Percentiles rank a stretch among this genome's conserved stretches.
Evolutionary conservation across 2,797 vertebrate genomes (phyloP).

Genomic region (Catharus ustulatus): DNA sequence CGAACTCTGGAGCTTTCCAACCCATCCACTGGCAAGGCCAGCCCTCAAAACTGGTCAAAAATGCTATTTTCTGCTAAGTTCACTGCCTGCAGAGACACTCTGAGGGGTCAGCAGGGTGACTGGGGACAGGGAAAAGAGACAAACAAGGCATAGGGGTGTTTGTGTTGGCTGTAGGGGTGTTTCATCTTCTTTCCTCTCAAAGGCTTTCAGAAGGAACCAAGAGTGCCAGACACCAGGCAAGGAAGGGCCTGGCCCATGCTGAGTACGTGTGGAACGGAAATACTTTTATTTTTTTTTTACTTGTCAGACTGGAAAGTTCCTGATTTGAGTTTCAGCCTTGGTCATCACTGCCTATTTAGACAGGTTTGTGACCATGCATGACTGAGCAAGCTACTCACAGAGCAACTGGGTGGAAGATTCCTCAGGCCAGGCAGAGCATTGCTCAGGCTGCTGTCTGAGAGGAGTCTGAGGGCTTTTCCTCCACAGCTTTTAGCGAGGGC

Average conservation of each 20-base stretch:
- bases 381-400: not conserved
- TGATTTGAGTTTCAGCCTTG: slow-evolving; percentile 44
- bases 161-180: not conserved
- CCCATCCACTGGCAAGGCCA: too few species aligned
- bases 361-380: not conserved
- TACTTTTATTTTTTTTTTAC: not conserved
- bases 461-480: not conserved
- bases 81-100: not conserved
- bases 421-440: not conserved
- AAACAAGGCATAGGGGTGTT: fast-evolving
- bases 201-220: not conserved
- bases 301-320: not conserved
- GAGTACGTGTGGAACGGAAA: not conserved
- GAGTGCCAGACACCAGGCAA: not conserved
- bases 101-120: not conserved
- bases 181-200: not conserved
- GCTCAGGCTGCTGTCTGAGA: not conserved
- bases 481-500: not conserved
- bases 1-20: not conserved
- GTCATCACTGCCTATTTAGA: not conserved
- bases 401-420: not conserved
- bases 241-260: not conserved
- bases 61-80: not conserved
- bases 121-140: not conserved
- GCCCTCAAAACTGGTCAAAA: not conserved